Percentiles rank a stretch among this genome's conserved stretches.
These are phyloP conservation scores for Drosophila obscura DNA, from an alignment of 1,140 invertebrate species.

Conservation along the genomic window DNA sequence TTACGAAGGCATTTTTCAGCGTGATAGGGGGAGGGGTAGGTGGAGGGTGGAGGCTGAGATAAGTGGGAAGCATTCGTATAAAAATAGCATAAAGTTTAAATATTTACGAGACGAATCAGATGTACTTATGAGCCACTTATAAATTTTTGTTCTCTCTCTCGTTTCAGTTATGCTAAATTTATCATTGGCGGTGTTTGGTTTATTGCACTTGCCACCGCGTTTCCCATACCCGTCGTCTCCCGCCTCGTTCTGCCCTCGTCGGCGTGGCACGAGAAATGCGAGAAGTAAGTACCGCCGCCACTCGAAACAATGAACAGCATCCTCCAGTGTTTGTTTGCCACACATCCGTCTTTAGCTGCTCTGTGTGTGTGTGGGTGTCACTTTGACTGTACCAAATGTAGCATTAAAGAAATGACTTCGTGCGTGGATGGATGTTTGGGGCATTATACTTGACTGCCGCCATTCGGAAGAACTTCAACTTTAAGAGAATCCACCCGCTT, in stretches of 20 bases:
- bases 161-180: constrained; percentile 86
- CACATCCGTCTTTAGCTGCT: neutral
- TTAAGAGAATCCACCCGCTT: neutral
- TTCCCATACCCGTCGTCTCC: constrained; percentile 91
- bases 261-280: constrained; percentile 86
- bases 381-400: neutral
- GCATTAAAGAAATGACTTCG: constrained; percentile 12
- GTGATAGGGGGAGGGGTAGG: no score
- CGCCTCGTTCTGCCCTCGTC: constrained; percentile 85
- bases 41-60: no score
- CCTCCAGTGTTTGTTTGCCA: neutral
- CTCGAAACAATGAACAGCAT: constrained; percentile 23
- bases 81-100: constrained; percentile 5
- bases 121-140: constrained; percentile 17
- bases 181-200: constrained; percentile 91
- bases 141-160: constrained; percentile 9
- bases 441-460: constrained; percentile 21
- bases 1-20: neutral
- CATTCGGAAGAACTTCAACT: constrained; percentile 2
- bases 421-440: constrained; percentile 20
- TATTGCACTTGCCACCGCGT: constrained; percentile 91
- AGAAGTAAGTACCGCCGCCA: constrained; percentile 85
- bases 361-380: neutral
- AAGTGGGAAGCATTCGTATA: neutral
- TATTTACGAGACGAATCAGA: constrained; percentile 19